Percentiles rank a stretch among this genome's conserved stretches.
Conservation (phyloP, 2,113 vertebrate genomes). For the Mesoclemmys tuberculata region DNA sequence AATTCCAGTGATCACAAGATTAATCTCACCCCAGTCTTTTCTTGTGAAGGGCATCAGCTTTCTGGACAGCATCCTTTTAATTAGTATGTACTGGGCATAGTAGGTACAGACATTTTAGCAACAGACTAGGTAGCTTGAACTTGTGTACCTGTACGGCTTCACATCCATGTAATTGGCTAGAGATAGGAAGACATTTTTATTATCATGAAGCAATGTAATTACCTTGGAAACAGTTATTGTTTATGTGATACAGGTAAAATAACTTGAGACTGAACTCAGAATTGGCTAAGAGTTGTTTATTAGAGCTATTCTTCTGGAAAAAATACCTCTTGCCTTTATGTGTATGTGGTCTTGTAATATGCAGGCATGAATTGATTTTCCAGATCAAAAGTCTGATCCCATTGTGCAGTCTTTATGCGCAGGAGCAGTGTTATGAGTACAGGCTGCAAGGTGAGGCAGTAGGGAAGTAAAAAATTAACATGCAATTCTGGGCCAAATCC, state of each 20-base stretch:
- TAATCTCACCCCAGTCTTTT: constrained; percentile 47
- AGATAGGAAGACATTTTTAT: background rate
- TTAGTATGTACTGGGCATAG: background rate
- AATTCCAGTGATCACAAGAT: constrained; percentile 45
- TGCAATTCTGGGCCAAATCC: background rate
- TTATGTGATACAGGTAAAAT: background rate
- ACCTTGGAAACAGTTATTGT: background rate
- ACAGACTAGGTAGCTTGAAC: background rate
- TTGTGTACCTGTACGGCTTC: rapidly evolving
- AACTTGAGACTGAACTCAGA: background rate
- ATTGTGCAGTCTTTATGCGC: background rate
- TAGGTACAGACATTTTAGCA: constrained; percentile 32
- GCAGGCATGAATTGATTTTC: background rate
- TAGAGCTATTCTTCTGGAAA: background rate
- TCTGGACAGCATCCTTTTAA: constrained; percentile 38
- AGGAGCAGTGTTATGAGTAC: background rate
- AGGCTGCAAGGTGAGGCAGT: background rate
- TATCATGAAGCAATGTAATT: background rate
- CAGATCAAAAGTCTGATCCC: background rate
- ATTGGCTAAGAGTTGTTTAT: background rate
- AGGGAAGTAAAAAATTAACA: background rate
- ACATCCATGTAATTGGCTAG: rapidly evolving
- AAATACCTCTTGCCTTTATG: background rate
- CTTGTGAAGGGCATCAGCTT: constrained; percentile 35
- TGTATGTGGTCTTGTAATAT: background rate